These are phyloP conservation scores for Oenanthe oenanthe DNA, from an alignment of 2,113 vertebrate genomes.

Conservation along the genomic window DNA sequence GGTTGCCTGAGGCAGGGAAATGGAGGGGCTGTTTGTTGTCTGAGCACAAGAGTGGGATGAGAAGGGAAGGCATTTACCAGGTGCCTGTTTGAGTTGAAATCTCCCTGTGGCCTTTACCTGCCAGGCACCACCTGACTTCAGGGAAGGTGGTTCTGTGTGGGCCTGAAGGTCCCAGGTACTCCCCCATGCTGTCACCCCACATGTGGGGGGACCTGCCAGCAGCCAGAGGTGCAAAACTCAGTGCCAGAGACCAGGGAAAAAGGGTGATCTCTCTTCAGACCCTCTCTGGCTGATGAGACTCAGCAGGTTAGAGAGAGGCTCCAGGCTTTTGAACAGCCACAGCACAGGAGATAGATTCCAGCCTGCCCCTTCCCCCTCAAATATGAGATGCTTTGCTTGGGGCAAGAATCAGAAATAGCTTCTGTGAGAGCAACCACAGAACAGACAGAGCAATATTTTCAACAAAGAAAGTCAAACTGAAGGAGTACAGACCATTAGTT, in stretches of 20 bases:
- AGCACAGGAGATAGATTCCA: neutral
- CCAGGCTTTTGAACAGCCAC: neutral
- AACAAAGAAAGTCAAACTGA: constrained; percentile 32
- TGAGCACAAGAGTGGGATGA: neutral
- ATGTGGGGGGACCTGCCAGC: neutral
- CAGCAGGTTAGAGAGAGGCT: constrained; percentile 32
- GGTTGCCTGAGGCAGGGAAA: constrained; percentile 34
- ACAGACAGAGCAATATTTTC: constrained; percentile 18
- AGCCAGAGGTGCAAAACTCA: neutral
- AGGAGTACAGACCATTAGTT: constrained; percentile 90
- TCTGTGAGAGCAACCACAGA: constrained; percentile 14
- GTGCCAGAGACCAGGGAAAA: neutral
- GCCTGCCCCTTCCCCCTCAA: constrained; percentile 30
- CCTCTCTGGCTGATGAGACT: neutral
- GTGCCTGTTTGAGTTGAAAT: neutral
- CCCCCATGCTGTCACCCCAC: neutral
- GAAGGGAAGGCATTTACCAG: neutral
- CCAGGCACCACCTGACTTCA: neutral
- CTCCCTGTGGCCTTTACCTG: neutral
- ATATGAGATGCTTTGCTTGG: neutral
- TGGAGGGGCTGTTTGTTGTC: neutral
- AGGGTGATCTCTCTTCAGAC: neutral
- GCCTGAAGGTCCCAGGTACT: neutral
- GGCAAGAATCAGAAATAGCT: constrained; percentile 41
- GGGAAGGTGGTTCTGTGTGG: neutral